Evolutionary conservation across 1,140 invertebrate genomes (phyloP), one percentile per base, ranked within the genome.

Genomic region (Bicyclus anynana): DNA sequence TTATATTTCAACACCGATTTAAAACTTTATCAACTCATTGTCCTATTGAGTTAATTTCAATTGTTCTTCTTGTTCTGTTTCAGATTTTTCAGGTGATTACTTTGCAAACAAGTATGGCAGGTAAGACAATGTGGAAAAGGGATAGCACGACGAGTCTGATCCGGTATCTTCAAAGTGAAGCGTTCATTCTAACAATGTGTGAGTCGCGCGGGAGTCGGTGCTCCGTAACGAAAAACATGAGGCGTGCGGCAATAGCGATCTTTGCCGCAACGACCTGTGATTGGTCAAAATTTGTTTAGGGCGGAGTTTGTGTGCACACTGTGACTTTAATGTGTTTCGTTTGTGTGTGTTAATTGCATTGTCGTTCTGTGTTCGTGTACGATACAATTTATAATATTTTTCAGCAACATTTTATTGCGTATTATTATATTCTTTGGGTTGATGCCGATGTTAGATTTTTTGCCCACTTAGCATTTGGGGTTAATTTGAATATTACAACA

Each of bases 301-400:
- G 84, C 82, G 84, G 81, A 67, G 84, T 84, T 76, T 70, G 51
- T 67, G 58, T 76, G 73, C 83, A 87, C 83, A 86, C 84, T 65
- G 73, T 70, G 63, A 72, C 69, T 71, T 70, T 72, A 59, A 66
- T 67, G 59, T 57, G 29, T 27, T 70, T 65, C 65, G 60, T 65
- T 74, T 74, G 84, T 85, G 80, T 80, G 79, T 48, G 83, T 87
- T 87, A 87, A 86, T 87, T 87, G 83, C 84, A 87, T 75, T 77
- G 79, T 75, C 68, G 75, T 70, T 74, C 72, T 74, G 71, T 69
- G 70, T 79, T 84, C 74, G 76, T 81, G 80, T 74, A 77, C 66
- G 65, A 76, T 75, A 80, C 70, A 74, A 77, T 84, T 82, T 76
- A 74, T 76, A 68, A 80, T 23, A 23, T 72, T 86, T 79, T 84